phyloP scores from a whole-genome alignment of 2,113 vertebrate genomes.

The Apaloderma vittatum region DNA sequence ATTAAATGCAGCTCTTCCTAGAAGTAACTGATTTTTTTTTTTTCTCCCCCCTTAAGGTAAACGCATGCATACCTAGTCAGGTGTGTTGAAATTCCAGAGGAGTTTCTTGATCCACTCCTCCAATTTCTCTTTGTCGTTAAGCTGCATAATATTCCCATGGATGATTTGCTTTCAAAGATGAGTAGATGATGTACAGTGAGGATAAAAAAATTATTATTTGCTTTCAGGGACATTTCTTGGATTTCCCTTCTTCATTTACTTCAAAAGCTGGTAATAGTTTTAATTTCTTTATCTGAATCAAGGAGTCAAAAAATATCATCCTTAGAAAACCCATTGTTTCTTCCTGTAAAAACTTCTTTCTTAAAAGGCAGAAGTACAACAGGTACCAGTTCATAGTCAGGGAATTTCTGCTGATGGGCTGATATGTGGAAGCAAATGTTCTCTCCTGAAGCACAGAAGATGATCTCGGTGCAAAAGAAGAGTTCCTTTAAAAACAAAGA shows the following conservation, averaged over 20 bases:
- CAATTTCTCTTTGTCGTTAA: not conserved
- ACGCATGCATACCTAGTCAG: not conserved
- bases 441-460: not conserved
- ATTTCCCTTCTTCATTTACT: not conserved
- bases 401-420: not conserved
- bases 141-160: not conserved
- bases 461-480: not conserved
- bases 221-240: not conserved
- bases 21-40: not conserved
- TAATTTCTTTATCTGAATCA: not conserved
- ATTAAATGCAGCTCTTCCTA: slow-evolving; percentile 66
- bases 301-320: not conserved
- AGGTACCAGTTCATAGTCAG: not conserved
- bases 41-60: not conserved
- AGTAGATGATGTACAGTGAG: not conserved
- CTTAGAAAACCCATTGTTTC: not conserved
- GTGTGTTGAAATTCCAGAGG: not conserved
- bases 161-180: not conserved
- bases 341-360: not conserved
- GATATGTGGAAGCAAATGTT: not conserved
- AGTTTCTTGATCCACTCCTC: not conserved
- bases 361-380: not conserved
- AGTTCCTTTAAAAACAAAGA: not conserved
- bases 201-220: not conserved
- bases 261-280: not conserved